Evolutionary conservation across 1,140 invertebrate genomes (phyloP).

Genomic region (Drosophila sechellia): DNA sequence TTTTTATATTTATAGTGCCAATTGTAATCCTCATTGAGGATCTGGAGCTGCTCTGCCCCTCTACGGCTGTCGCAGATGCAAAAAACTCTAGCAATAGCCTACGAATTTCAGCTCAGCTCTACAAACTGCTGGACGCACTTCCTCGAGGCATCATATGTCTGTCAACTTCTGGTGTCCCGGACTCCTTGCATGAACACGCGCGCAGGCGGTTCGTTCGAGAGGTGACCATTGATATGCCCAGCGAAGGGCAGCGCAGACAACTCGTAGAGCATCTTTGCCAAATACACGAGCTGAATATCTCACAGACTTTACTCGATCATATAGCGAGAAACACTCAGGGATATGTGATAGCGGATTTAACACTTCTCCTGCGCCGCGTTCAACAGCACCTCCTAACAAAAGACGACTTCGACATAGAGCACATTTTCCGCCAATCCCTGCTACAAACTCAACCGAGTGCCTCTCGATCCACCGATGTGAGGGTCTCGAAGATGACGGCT

Average conservation of each 20-base stretch:
- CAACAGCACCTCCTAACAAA: slow-evolving; percentile 34
- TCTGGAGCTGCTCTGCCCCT: slow-evolving; percentile 80
- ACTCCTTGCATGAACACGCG: slow-evolving; percentile 75
- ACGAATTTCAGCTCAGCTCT: slow-evolving; percentile 75
- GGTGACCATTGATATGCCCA: slow-evolving; percentile 88
- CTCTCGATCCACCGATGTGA: slow-evolving; percentile 86
- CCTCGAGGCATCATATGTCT: slow-evolving; percentile 79
- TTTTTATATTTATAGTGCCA: slow-evolving; percentile 18
- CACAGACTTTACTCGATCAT: slow-evolving; percentile 32
- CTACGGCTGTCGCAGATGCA: slow-evolving; percentile 23
- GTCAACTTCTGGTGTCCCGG: slow-evolving; percentile 81
- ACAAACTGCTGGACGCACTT: slow-evolving; percentile 81
- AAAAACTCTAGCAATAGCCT: slow-evolving; percentile 57
- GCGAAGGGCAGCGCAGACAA: slow-evolving; percentile 57
- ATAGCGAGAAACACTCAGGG: slow-evolving; percentile 73
- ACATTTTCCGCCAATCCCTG: slow-evolving; percentile 35
- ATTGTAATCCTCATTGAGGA: slow-evolving; percentile 83
- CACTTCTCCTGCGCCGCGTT: slow-evolving; percentile 55
- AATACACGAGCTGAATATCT: slow-evolving; percentile 1
- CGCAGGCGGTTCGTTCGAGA: slow-evolving; percentile 84
- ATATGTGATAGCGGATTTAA: slow-evolving; percentile 67
- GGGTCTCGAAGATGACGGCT: slow-evolving; percentile 84
- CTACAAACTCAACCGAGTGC: slow-evolving; percentile 82
- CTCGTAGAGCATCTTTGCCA: slow-evolving; percentile 42
- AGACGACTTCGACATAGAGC: slow-evolving; percentile 17